Base-by-base conservation (phyloP, 2,797 vertebrate species). In the Astyanax mexicanus region DNA sequence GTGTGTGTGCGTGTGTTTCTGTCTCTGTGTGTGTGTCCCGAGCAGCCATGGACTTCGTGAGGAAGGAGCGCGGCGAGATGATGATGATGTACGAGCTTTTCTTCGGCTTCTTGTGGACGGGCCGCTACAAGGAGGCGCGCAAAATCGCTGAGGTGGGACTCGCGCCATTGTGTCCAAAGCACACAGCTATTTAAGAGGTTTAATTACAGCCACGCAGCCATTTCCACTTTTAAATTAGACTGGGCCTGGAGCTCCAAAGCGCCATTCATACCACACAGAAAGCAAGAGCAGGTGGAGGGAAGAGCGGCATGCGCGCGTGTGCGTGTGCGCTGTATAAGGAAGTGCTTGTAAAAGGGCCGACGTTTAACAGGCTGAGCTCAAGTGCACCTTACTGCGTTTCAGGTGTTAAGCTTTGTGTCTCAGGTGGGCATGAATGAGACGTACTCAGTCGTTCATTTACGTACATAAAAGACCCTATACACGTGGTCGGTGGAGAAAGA, bases 81-180 rank as follows among this genome's bases (percentile, higher is more conserved):
- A 88, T 85, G 6, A 96, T 97, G 95, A 90, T 99, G 25, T 98
- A 97, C 38, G 92, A 96, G 87, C 94, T 99, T 82, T 96, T 95
- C 92, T 99, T 98, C 1, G 96, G 95, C 17, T 98, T 99, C 90
- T 86, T 98, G 81, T 89, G 95, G 84, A 95, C 94, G 0, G 95
- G 93, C 79, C 98, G 95, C 85, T 95, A 95, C 92, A 95, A 89
- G 60, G 97, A 99, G 86, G 98, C 97, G 83, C 95, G 93, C 77
- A 98, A 96, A 90, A 95, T 99, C 90, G 92, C 97, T 17, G 97
- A 99, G 97, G 98, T 99, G 85, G 81, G 93, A 74, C 83, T 85
- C 84, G 83, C 83, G 84, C 81, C 83, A 21, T 52, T 82, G 55
- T 85, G 60, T 80, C 88, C 61, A 87, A 84, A 85, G 91, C 21